Evolutionary conservation across 1,140 invertebrate species (phyloP).

Genomic region (Achroia grisella): DNA sequence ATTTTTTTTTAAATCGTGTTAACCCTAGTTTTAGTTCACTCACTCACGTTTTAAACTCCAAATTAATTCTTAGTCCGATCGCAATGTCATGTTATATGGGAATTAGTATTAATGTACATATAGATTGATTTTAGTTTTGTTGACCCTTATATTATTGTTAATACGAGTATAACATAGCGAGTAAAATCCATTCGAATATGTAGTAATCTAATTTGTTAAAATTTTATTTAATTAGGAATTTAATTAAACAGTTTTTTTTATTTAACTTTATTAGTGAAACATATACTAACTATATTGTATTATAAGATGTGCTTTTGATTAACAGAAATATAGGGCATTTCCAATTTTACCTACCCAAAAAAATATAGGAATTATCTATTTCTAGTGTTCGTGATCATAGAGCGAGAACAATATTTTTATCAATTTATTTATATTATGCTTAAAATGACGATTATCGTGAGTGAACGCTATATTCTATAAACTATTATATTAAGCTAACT

Average conservation of each 20-base stretch:
- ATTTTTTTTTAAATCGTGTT: constrained; percentile 34
- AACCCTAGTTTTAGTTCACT: constrained; percentile 1
- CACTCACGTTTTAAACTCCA: not conserved
- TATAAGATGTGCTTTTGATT: constrained; percentile 25
- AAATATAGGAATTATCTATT: too few relatives aligned
- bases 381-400: too few relatives aligned
- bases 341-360: not conserved
- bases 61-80: constrained; percentile 1
- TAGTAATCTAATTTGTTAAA: constrained; percentile 15
- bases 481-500: too few relatives aligned
- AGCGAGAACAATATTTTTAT: too few relatives aligned
- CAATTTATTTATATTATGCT: too few relatives aligned
- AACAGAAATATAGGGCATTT: constrained; percentile 6
- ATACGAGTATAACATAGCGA: constrained; percentile 25
- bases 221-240: constrained; percentile 36
- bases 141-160: constrained; percentile 54
- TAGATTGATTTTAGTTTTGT: constrained; percentile 48
- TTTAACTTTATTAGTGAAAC: constrained; percentile 41
- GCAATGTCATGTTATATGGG: constrained; percentile 19
- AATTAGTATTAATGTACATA: constrained; percentile 48
- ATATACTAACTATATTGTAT: constrained; percentile 31
- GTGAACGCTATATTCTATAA: too few relatives aligned
- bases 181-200: constrained; percentile 40
- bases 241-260: constrained; percentile 18
- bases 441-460: too few relatives aligned